A percentile compares a stretch with the other conserved stretches of the same genome.
phyloP scores from a whole-genome alignment of 2,113 vertebrate species.

The Chrysemys picta region DNA sequence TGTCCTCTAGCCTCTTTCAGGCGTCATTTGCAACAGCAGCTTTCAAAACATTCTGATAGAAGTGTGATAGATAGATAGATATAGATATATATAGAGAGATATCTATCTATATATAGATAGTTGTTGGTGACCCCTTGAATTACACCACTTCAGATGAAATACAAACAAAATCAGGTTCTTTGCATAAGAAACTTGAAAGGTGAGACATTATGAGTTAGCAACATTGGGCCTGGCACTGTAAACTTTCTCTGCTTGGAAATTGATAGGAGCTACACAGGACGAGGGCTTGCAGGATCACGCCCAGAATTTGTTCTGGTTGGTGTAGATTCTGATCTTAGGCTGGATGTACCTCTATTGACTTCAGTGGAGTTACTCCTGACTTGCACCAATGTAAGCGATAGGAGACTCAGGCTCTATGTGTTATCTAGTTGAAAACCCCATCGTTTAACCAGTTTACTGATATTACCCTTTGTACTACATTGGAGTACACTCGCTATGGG shows the following conservation, averaged over 20 bases:
- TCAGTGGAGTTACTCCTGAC: fast-evolving
- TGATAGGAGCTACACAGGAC: neutral
- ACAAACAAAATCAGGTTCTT: neutral
- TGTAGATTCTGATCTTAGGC: neutral
- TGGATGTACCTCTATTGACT: neutral
- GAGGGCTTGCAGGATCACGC: fast-evolving
- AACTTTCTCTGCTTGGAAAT: neutral
- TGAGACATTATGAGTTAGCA: fast-evolving
- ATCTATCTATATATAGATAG: too few relatives aligned
- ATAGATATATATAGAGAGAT: too few relatives aligned
- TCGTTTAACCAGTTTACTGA: too few relatives aligned
- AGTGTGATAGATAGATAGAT: neutral
- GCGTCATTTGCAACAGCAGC: neutral
- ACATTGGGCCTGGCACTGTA: neutral
- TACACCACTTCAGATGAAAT: neutral
- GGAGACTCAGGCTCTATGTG: fast-evolving
- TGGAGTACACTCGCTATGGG: fast-evolving
- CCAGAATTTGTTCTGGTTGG: neutral
- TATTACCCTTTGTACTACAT: too few relatives aligned
- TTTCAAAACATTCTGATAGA: neutral
- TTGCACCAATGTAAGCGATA: neutral
- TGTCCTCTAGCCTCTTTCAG: neutral
- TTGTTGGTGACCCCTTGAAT: neutral
- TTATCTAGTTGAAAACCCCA: neutral
- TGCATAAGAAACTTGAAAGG: neutral